Base-by-base conservation (phyloP, 2,888 invertebrate species). In the Lithophane ornitopus region DNA sequence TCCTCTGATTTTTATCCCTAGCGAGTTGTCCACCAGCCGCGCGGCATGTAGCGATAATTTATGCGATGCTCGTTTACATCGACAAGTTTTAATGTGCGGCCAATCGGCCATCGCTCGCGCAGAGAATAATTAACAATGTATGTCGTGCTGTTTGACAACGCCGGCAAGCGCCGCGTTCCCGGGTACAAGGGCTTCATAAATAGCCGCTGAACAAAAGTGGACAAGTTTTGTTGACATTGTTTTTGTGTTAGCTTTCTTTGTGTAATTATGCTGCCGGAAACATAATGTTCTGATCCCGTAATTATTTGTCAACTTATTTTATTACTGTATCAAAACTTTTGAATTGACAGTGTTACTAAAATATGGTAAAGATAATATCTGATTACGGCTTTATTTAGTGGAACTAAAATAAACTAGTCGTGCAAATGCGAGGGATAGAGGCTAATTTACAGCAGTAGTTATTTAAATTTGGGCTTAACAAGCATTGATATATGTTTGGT, bases 11-110 rank as follows among this genome's bases (percentile, higher is more conserved):
- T 62, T 73, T 28, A 46, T 41, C 49, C 52, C 28, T 28, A 22
- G 46, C n/a, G 22, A 49, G 41, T 67, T 28, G 58, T 46, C 2
- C 4, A 58, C n/a, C 78, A 68, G 16, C 46, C 34, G 65, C 39
- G 61, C 28, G 16, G 56, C 79, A 59, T 74, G 66, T 58, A 49
- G 70, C 73, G 73, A 81, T 89, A 91, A 91, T 91, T 87, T 88
- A 91, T 90, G 89, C 88, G 84, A 77, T 69, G 78, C 70, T 80
- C 85, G 85, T 84, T 90, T 88, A 89, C 88, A 90, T 85, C 83
- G 85, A 82, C 82, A 89, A 88, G 87, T 90, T 89, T 89, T 88
- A 90, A 91, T 89, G 88, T 87, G 82, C 85, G 85, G 79, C 76
- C 85, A 78, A 84, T 71, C 85, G 86, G 79, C 76, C 85, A 78